Percentiles rank a stretch among this genome's conserved stretches.
These are phyloP conservation scores for Cichlasoma orientale DNA, from an alignment of 2,797 vertebrate species.

Conservation along the genomic window DNA sequence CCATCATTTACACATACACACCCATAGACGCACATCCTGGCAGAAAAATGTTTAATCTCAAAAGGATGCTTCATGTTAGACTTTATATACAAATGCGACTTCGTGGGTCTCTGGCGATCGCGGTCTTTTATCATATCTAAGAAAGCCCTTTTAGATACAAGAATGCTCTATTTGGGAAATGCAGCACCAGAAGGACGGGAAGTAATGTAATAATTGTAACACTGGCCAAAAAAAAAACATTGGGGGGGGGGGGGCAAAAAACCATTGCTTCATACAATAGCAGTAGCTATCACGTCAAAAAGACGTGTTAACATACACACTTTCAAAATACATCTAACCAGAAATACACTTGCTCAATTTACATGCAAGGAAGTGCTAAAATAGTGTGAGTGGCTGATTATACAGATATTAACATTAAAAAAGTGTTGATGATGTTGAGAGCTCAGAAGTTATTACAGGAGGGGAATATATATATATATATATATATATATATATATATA, in stretches of 20 bases:
- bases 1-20: conserved; percentile 43
- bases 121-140: background rate
- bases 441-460: background rate
- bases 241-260: background rate
- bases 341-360: conserved; percentile 59
- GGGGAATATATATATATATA: background rate
- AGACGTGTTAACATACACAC: background rate
- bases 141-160: background rate
- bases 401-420: background rate
- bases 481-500: too few relatives aligned
- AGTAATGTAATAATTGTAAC: conserved; percentile 25
- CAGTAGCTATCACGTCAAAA: conserved; percentile 13
- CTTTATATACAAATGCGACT: background rate
- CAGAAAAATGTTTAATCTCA: background rate
- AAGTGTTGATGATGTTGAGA: background rate
- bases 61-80: background rate
- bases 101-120: background rate
- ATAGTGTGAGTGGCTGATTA: conserved; percentile 3
- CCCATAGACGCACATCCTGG: conserved; percentile 21
- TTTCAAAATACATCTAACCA: conserved; percentile 53
- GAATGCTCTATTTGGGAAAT: conserved; percentile 15
- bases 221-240: conserved; percentile 10
- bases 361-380: conserved; percentile 39
- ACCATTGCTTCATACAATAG: conserved; percentile 31
- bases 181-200: conserved; percentile 23